Base-by-base conservation (phyloP, 2,888 invertebrate species). In the Drosophila quinaria region DNA sequence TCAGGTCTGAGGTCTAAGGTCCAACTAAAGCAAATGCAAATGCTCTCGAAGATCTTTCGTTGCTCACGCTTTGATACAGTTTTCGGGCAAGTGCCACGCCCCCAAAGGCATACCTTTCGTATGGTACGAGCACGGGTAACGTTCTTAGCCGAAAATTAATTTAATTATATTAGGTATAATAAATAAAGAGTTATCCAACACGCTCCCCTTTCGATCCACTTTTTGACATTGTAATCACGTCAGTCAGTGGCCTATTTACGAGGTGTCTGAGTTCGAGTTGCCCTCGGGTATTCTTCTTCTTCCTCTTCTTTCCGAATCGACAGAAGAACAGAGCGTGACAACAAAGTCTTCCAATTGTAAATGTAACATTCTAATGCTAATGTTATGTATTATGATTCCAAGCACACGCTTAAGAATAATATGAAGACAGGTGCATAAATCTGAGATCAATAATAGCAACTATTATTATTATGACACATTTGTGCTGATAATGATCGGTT, bases 201-300 rank as follows among this genome's bases (percentile, higher is more conserved):
- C 69, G 49, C 70, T 37, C 61, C 60, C 56, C 63, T 69, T 49
- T 49, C 51, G 42, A 69, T 49, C 56, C 58, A 55, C 51, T 79
- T 86, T 88, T 86, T 88, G 87, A 83, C 72, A 86, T 79, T 88
- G 78, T 78, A 86, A 83, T 83, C 86, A 81, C 83, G 83, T 83
- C 72, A 62, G 82, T 61, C 74, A 68, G 65, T 83, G 88, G 80
- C 86, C 86, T 76, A 85, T 63, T 82, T 87, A 60, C 51, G 58
- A 64, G 67, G 67, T 87, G 77, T 78, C 39, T 52, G 44, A 6
- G 10, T 15, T 55, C 33, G 6, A 44, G 46, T 31, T 59, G 42
- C 52, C 52, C 47, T 62, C 60, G 61, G 46, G 35, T 54, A 44
- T 50, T 72, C 62, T 55, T 37, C 64, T 19, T 41, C 58, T n/a